Conservation (phyloP, 2,797 vertebrate genomes). For the Falco naumanni region DNA sequence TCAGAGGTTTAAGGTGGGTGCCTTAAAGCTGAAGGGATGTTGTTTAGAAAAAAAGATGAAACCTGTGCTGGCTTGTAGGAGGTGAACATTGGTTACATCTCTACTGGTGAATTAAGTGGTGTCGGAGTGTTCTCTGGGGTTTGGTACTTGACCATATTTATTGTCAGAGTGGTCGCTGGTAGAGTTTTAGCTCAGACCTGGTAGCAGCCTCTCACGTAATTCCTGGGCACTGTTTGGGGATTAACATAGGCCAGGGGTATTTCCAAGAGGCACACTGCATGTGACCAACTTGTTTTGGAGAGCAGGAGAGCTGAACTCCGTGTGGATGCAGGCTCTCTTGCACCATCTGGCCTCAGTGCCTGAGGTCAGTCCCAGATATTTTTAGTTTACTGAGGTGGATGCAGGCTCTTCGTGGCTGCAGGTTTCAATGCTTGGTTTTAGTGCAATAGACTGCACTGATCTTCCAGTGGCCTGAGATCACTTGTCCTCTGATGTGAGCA, state of each 20-base stretch:
- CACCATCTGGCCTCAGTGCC: not conserved
- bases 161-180: not conserved
- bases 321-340: not conserved
- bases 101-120: not conserved
- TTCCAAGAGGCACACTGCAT: not conserved
- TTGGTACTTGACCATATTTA: not conserved
- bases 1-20: not conserved
- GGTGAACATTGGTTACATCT: not conserved
- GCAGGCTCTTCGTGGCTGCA: not conserved
- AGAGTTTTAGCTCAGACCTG: not conserved
- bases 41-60: not conserved
- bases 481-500: not conserved
- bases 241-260: not conserved
- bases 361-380: not conserved
- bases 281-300: not conserved
- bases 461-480: not conserved
- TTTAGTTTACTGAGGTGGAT: not conserved
- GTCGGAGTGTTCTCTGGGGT: not conserved
- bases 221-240: not conserved
- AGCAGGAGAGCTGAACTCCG: not conserved
- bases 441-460: not conserved
- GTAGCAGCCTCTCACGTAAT: not conserved
- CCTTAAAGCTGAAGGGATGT: not conserved
- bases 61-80: not conserved
- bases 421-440: not conserved